These are phyloP conservation scores for Napeogenes sylphis DNA, from an alignment of 2,888 invertebrate species.

Conservation along the genomic window DNA sequence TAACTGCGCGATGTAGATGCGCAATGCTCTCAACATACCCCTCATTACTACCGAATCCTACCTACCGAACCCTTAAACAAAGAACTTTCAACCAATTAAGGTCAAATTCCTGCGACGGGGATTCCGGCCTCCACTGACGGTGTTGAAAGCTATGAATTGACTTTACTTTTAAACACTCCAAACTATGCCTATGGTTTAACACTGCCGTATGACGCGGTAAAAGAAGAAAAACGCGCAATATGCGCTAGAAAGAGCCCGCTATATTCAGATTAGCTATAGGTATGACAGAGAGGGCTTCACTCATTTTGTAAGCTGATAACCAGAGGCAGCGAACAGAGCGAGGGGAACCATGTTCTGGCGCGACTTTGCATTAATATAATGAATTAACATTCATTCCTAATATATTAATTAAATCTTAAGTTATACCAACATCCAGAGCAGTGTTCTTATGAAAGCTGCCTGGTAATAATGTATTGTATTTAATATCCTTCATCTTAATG, in stretches of 20 bases:
- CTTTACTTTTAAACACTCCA: constrained; percentile 54
- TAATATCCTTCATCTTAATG: background rate
- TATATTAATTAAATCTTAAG: constrained; percentile 41
- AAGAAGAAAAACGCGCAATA: constrained; percentile 77
- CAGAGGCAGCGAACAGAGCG: constrained; percentile 72
- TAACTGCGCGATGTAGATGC: constrained; percentile 70
- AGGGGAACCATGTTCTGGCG: constrained; percentile 76
- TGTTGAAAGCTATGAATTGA: constrained; percentile 43
- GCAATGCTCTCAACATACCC: constrained; percentile 60
- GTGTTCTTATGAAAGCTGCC: constrained; percentile 51
- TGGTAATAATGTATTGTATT: constrained; percentile 9
- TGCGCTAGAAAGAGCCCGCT: constrained; percentile 64
- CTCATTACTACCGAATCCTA: constrained; percentile 51
- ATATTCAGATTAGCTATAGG: constrained; percentile 57
- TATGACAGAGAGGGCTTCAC: constrained; percentile 62
- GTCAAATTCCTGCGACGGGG: constrained; percentile 40
- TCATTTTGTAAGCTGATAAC: constrained; percentile 78
- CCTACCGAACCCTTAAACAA: constrained; percentile 63
- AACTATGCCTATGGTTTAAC: constrained; percentile 60
- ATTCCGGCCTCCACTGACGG: constrained; percentile 26
- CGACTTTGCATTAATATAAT: constrained; percentile 74
- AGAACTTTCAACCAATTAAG: constrained; percentile 68
- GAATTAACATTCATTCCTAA: constrained; percentile 74
- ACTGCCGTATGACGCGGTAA: constrained; percentile 74
- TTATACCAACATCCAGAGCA: constrained; percentile 55